Evolutionary conservation across 2,888 invertebrate species (phyloP).

Genomic region (Chromoteleia sp.): DNA sequence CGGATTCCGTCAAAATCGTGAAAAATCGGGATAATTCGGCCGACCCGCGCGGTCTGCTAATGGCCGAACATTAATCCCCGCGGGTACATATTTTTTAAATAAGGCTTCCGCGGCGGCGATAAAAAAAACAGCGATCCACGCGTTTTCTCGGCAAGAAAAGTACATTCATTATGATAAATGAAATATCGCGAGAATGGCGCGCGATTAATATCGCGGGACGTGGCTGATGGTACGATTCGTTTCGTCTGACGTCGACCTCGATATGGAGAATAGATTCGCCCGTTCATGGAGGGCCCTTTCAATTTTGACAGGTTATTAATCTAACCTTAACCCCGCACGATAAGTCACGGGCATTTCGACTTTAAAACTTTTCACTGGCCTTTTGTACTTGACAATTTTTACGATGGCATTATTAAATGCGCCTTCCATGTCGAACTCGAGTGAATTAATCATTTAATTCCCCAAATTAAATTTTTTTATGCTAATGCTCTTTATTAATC

Average conservation of each 20-base stretch:
- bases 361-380: conserved; percentile 29
- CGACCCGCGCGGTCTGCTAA: conserved; percentile 26
- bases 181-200: conserved; percentile 35
- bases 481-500: too few species aligned
- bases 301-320: conserved; percentile 61
- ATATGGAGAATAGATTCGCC: conserved; percentile 41
- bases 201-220: conserved; percentile 44
- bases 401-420: too few species aligned
- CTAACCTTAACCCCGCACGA: conserved; percentile 32
- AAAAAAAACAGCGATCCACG: conserved; percentile 9
- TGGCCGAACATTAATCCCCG: conserved; percentile 33
- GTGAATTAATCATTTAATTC: too few species aligned
- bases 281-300: conserved; percentile 29
- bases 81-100: conserved; percentile 16
- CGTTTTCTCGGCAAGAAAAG: conserved; percentile 21
- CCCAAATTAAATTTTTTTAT: too few species aligned
- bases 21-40: conserved; percentile 40
- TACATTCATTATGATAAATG: conserved; percentile 59
- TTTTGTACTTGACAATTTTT: conserved; percentile 9
- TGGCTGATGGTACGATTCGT: conserved; percentile 35
- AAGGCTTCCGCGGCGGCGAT: not conserved
- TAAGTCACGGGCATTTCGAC: conserved; percentile 35
- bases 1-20: conserved; percentile 26
- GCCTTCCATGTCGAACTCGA: too few species aligned
- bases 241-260: conserved; percentile 35